phyloP scores from a whole-genome alignment of 2,113 vertebrate species.

The Tragelaphus buxtoni region DNA sequence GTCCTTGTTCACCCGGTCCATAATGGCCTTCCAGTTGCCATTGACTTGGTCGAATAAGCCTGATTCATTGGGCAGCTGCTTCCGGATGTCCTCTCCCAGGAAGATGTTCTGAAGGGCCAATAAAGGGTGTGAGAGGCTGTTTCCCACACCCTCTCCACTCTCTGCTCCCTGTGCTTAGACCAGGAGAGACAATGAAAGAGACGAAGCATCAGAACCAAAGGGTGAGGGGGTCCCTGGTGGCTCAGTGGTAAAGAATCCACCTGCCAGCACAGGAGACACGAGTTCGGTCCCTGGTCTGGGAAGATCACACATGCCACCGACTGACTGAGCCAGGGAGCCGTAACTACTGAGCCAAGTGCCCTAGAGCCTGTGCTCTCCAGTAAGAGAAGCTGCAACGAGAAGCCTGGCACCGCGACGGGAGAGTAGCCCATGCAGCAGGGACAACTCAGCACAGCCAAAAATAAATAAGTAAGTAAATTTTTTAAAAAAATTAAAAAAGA shows the following conservation, averaged over 20 bases:
- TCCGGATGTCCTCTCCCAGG: slow-evolving; percentile 89
- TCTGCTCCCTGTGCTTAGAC: not conserved
- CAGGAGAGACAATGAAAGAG: not conserved
- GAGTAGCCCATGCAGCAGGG: not conserved
- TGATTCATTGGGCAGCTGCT: slow-evolving; percentile 87
- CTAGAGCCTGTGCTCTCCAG: not conserved
- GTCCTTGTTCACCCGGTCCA: slow-evolving; percentile 81
- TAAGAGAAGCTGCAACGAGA: not conserved
- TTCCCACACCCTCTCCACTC: not conserved
- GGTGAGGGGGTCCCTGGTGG: not conserved
- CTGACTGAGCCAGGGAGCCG: not conserved
- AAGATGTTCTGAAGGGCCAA: slow-evolving; percentile 87
- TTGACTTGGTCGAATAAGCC: slow-evolving; percentile 86
- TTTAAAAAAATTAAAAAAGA: not conserved
- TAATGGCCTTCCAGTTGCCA: slow-evolving; percentile 85
- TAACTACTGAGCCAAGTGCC: not conserved
- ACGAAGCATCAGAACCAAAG: not conserved
- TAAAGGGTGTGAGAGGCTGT: not conserved
- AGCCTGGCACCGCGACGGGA: not conserved
- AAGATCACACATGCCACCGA: not conserved
- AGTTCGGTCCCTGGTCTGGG: not conserved
- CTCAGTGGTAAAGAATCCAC: not conserved
- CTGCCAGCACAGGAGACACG: not conserved
- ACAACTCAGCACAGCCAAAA: not conserved
- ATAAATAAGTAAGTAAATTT: not conserved